Evolutionary conservation across 2,888 invertebrate genomes (phyloP), one percentile per base, ranked within the genome.

Genomic region (Colletes collaris): DNA sequence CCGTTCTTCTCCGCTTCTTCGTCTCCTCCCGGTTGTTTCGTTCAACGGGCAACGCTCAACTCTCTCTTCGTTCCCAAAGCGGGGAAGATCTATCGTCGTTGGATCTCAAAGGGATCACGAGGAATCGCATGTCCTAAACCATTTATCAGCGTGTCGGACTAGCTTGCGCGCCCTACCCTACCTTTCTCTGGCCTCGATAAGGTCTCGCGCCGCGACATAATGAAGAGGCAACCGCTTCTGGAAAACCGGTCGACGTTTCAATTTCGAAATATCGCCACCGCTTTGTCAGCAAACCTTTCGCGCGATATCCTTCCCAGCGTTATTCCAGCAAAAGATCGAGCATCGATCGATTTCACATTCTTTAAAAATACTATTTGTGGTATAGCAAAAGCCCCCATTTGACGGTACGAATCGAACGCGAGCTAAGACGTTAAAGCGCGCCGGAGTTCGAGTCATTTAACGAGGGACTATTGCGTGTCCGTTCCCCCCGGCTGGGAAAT

Each of bases 101-200:
- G 67, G 79, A 75, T 73, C 83, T 82, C 85, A 73, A 77, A 79
- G 81, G 81, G 81, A 85, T 85, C 85, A 81, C 86, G 79, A 84
- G 82, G 79, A 86, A 86, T 86, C 86, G 86, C 82, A 85, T 85
- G 85, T 85, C 86, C 84, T 80, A 81, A 86, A 86, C 84, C 84
- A 86, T 86, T 86, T 86, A 86, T 81, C 86, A 86, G 84, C 82
- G 59, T 73, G 85, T 86, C 84, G 76, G 68, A 68, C 80, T 63
- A 71, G 83, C 77, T 76, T 6, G 40, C 40, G 80, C 78, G 76
- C 84, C 83, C 80, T 84, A 72, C 72, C 75, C 40, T 60, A 59
- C 62, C 65, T 16, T 16, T 46, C 70, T 68, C 67, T 65, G 65
- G 52, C 64, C 69, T 56, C 77, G 82, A 85, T 85, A 85, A 86